A percentile compares a stretch with the other conserved stretches of the same genome.
These are phyloP conservation scores for Oxytorus armatus DNA, from an alignment of 2,888 invertebrate species.

Conservation along the genomic window DNA sequence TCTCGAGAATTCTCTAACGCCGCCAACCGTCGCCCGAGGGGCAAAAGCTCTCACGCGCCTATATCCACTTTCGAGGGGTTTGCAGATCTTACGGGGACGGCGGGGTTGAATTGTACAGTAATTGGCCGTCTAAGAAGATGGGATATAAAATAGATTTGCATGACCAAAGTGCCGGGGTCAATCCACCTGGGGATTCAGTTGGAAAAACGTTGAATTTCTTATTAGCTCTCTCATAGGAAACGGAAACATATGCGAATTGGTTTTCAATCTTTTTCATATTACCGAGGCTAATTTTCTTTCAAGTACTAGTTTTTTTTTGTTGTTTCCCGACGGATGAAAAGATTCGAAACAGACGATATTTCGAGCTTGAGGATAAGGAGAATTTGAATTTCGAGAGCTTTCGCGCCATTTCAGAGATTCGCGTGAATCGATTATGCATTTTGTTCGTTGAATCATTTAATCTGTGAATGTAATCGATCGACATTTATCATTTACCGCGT, in stretches of 20 bases:
- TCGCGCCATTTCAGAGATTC: no score
- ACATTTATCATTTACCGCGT: no score
- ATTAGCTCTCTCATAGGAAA: background rate
- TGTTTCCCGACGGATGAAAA: no score
- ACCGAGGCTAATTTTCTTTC: background rate
- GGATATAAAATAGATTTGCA: constrained; percentile 44
- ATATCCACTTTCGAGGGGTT: constrained; percentile 15
- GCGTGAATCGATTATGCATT: no score
- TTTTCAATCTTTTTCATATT: constrained; percentile 12
- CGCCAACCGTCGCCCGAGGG: no score
- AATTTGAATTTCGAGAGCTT: no score
- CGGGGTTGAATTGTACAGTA: constrained; percentile 20
- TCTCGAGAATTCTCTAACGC: constrained; percentile 15
- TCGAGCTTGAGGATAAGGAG: no score
- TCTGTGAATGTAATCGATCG: no score
- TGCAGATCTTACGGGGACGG: constrained; percentile 9
- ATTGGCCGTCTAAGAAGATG: constrained; percentile 30
- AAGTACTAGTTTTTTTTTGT: no score
- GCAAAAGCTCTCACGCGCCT: constrained; percentile 28
- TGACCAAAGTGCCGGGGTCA: constrained; percentile 5
- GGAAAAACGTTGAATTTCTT: background rate
- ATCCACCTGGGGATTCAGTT: background rate
- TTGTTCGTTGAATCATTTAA: no score
- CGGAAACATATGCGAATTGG: constrained; percentile 4
- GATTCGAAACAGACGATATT: no score